Conservation (phyloP, 2,888 invertebrate species). For the Iphiclides podalirius region DNA sequence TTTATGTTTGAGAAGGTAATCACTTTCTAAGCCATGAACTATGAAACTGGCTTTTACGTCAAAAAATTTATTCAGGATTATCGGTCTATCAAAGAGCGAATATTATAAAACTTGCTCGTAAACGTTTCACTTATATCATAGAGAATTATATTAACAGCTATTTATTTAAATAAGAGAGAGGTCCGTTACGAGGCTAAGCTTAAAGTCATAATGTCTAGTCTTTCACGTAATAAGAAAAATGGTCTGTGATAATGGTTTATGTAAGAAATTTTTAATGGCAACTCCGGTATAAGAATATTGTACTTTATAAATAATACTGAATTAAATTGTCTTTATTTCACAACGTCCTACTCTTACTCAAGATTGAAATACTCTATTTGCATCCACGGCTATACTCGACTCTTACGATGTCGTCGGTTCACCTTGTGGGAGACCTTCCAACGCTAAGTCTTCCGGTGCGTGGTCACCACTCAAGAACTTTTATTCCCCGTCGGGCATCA, state of each 20-base stretch:
- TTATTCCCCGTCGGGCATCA: too few species aligned
- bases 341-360: too few species aligned
- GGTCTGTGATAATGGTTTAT: constrained; percentile 6
- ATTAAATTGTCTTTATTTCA: not conserved
- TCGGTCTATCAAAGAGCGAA: not conserved
- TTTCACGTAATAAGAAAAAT: constrained; percentile 19
- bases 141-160: constrained; percentile 3
- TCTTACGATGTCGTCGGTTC: too few species aligned
- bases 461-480: too few species aligned
- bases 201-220: not conserved
- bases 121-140: constrained; percentile 10
- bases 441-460: too few species aligned
- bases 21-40: too few species aligned
- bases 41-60: too few species aligned
- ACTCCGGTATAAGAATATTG: not conserved
- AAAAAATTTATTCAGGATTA: too few species aligned
- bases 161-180: constrained; percentile 21
- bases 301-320: not conserved
- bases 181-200: constrained; percentile 3
- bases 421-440: too few species aligned
- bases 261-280: constrained; percentile 2
- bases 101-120: not conserved
- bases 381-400: too few species aligned
- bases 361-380: too few species aligned
- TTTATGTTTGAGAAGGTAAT: too few species aligned